phyloP scores from a whole-genome alignment of 2,797 vertebrate genomes.

The Onychomys leucogaster region DNA sequence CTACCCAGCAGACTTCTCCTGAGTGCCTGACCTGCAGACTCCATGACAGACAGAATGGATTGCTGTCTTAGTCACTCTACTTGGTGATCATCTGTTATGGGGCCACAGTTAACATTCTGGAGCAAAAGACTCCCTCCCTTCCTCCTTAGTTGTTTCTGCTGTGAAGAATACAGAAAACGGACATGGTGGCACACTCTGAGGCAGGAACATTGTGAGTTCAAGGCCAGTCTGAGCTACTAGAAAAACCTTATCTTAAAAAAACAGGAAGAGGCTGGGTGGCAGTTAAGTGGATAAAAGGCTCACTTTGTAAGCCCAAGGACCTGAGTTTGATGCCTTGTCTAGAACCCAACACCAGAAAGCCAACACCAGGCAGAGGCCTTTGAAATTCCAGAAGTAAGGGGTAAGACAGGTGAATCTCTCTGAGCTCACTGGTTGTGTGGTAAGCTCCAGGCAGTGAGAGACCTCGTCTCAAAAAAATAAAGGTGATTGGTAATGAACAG shows the following conservation, averaged over 20 bases:
- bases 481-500: not conserved
- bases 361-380: not conserved
- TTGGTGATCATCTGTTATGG: not conserved
- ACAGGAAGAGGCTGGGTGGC: not conserved
- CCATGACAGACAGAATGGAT: not conserved
- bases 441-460: not conserved
- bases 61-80: not conserved
- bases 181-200: not conserved
- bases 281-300: not conserved
- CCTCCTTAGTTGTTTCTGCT: not conserved
- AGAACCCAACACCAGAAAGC: not conserved
- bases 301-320: not conserved
- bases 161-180: not conserved
- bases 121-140: not conserved
- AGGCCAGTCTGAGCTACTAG: not conserved
- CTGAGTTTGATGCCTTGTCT: not conserved
- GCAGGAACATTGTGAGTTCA: not conserved
- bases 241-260: not conserved
- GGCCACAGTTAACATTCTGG: no score
- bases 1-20: not conserved
- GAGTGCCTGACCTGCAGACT: not conserved
- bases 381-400: not conserved
- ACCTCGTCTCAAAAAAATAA: not conserved
- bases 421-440: not conserved
- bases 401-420: not conserved